A percentile compares a stretch with the other conserved stretches of the same genome.
Evolutionary conservation across 37 sponge, comb jelly and placozoan species (phyloP).

Genomic region (Ephydatia muelleri): DNA sequence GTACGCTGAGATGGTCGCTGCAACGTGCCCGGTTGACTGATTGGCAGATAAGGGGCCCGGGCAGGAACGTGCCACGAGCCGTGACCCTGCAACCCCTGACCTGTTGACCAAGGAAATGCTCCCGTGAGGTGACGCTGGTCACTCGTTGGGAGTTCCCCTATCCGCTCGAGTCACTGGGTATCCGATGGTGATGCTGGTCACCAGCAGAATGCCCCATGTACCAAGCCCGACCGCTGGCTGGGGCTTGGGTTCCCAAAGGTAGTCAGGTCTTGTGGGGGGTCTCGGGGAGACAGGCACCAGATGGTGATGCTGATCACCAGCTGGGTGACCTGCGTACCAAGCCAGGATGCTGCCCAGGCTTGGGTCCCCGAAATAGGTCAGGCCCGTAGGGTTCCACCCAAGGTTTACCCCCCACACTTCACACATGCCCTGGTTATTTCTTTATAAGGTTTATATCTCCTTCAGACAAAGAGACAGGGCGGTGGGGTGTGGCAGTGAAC

Average conservation of each 20-base stretch:
- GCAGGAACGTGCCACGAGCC: background rate
- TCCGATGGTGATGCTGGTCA: background rate
- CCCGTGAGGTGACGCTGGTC: background rate
- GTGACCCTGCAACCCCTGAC: background rate
- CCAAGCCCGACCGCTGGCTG: background rate
- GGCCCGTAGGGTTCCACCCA: background rate
- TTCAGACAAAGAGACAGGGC: background rate
- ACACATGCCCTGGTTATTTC: background rate
- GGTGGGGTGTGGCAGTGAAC: conserved; percentile 10
- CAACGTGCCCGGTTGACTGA: no score
- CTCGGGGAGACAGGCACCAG: background rate
- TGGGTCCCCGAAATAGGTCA: background rate
- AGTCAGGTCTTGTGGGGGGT: background rate
- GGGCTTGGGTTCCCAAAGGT: background rate
- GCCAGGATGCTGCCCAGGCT: background rate
- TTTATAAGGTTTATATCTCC: background rate
- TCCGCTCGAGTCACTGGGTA: conserved; percentile 1
- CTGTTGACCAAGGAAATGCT: conserved; percentile 1
- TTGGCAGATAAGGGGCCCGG: no score
- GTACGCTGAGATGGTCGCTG: no score
- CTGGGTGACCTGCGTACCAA: background rate
- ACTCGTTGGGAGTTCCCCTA: conserved; percentile 1
- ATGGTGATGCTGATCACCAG: background rate
- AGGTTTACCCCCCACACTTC: background rate
- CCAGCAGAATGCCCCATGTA: background rate